Base-by-base conservation (phyloP, 2,888 invertebrate species). In the Synergus itoensis region DNA sequence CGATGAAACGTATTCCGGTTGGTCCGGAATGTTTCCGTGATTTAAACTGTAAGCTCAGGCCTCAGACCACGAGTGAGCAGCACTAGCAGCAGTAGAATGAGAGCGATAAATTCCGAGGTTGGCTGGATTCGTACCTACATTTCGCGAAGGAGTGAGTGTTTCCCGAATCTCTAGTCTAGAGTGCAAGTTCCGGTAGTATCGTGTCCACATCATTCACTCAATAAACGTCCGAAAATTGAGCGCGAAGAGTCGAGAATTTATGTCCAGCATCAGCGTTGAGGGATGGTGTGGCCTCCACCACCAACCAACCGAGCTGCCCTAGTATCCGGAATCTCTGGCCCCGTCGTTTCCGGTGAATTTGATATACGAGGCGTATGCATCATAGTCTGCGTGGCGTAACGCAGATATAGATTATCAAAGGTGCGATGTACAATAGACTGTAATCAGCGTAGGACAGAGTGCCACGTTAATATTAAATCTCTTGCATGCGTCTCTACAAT, bases 351-450 rank as follows among this genome's bases (percentile, higher is more conserved):
- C 89, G 86, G 85, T 87, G 87, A 77, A 85, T 89, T 88, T 90
- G 88, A 89, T 89, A 88, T 88, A 90, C 86, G 87, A 85, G 83
- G 86, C 85, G 84, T 86, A 89, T 88, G 87, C 86, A 88, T 87
- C 86, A 81, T 83, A 81, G 81, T 80, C 81, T 81, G 82, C 79
- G 78, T 78, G 81, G 79, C 85, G 80, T 83, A 81, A 86, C 83
- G 83, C 9, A 80, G 80, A 82, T 87, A 89, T 88, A 87, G 87
- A 90, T 90, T 89, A 88, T 85, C 88, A 81, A 89, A 89, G 89
- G 87, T 86, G 89, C 85, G 84, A 86, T 84, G 85, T 85, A 89
- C 89, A 89, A 90, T 90, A 83, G 88, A 87, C 87, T 87, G 87
- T 89, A 89, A 90, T 90, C 88, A 89, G 89, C 89, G 88, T 84